A percentile compares a stretch with the other conserved stretches of the same genome.
These are phyloP conservation scores for Eupleurogrammus muticus DNA, from an alignment of 2,797 vertebrate genomes.

Conservation along the genomic window DNA sequence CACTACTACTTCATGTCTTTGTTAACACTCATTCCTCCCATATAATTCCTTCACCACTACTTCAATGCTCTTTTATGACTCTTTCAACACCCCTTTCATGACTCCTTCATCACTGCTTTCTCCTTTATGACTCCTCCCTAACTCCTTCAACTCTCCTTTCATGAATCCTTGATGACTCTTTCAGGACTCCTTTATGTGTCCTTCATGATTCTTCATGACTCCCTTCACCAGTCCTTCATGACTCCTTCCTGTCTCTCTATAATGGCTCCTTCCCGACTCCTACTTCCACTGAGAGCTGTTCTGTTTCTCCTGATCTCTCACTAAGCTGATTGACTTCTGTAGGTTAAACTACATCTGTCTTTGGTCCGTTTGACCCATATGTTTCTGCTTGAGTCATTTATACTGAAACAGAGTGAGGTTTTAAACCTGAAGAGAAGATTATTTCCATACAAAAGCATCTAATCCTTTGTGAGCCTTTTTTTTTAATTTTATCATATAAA, in stretches of 20 bases:
- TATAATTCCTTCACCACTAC: too few species aligned
- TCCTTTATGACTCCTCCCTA: too few species aligned
- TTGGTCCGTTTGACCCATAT: conserved; percentile 34
- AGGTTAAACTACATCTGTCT: conserved; percentile 27
- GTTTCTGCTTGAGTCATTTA: conserved; percentile 22
- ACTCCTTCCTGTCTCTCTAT: conserved; percentile 2
- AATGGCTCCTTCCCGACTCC: conserved; percentile 19
- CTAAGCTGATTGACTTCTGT: conserved; percentile 38
- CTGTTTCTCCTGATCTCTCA: conserved; percentile 48
- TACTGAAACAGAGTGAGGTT: background rate
- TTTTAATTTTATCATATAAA: too few species aligned
- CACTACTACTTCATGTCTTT: too few species aligned
- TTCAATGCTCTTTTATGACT: too few species aligned
- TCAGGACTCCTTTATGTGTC: background rate
- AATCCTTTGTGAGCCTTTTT: too few species aligned
- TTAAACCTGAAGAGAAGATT: background rate
- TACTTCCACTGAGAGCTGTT: conserved; percentile 23
- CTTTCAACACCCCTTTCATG: too few species aligned
- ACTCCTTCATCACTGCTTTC: too few species aligned
- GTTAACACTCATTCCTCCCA: too few species aligned
- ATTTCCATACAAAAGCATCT: too few species aligned
- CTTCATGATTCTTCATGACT: background rate
- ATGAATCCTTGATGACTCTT: too few species aligned
- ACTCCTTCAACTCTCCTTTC: too few species aligned
- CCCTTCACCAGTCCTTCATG: background rate